Conservation (phyloP, 2,888 invertebrate species). For the Serripes groenlandicus region DNA sequence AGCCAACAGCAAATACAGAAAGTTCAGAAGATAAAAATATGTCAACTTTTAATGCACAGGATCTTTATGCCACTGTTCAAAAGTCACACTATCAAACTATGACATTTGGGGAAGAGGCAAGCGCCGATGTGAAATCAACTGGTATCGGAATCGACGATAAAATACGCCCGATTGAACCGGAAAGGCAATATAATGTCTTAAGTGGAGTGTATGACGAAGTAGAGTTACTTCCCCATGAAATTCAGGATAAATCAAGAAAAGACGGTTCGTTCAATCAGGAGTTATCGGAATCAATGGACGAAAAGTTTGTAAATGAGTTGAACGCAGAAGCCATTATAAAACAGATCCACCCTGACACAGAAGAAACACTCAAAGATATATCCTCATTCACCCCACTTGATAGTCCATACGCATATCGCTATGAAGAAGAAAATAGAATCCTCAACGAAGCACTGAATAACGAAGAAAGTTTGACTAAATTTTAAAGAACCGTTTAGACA, state of each 20-base stretch:
- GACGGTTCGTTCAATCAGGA: too few relatives aligned
- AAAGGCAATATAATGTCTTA: background rate
- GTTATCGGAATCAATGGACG: conserved; percentile 8
- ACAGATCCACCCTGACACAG: conserved; percentile 2
- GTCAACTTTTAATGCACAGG: too few relatives aligned
- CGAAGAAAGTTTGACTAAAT: conserved; percentile 12
- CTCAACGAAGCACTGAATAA: background rate
- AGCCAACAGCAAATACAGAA: too few relatives aligned
- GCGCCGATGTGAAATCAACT: conserved; percentile 16
- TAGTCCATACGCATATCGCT: background rate
- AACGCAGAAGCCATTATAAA: conserved; percentile 14
- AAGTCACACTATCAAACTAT: background rate
- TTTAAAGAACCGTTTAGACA: background rate
- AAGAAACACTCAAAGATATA: background rate
- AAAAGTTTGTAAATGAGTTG: conserved; percentile 4
- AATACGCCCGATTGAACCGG: background rate
- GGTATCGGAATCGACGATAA: conserved; percentile 32
- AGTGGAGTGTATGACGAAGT: conserved; percentile 42
- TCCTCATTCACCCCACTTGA: background rate
- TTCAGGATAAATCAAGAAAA: background rate
- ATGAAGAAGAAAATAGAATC: conserved; percentile 15
- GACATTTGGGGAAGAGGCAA: background rate
- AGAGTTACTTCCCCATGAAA: background rate
- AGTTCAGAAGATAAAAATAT: too few relatives aligned
- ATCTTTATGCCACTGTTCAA: conserved; percentile 43